Conservation (phyloP, 2,113 vertebrate genomes). For the Grus americana region DNA sequence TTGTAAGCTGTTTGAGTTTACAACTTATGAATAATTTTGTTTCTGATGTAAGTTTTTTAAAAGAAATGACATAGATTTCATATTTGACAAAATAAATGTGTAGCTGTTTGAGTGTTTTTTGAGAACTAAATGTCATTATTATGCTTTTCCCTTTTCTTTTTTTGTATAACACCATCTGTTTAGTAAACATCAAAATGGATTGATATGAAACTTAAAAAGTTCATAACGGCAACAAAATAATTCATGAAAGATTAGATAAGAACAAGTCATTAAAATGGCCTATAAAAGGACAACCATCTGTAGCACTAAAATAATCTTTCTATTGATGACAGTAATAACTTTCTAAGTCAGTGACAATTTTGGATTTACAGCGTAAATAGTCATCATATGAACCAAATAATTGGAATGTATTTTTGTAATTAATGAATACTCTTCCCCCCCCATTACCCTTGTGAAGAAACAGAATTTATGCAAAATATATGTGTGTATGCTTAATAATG, state of each 20-base stretch:
- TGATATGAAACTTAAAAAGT: slow-evolving; percentile 74
- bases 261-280: slow-evolving; percentile 75
- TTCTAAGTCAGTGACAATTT: slow-evolving; percentile 55
- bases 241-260: slow-evolving; percentile 76
- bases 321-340: slow-evolving; percentile 69
- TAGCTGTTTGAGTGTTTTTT: slow-evolving; percentile 38
- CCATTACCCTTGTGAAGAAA: background rate
- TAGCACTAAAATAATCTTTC: slow-evolving; percentile 59
- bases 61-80: slow-evolving; percentile 33
- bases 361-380: slow-evolving; percentile 61
- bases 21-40: slow-evolving; percentile 14
- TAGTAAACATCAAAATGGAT: slow-evolving; percentile 75
- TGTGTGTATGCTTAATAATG: background rate
- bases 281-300: slow-evolving; percentile 79
- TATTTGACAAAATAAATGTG: slow-evolving; percentile 46
- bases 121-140: slow-evolving; percentile 58
- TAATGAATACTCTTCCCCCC: slow-evolving; percentile 2
- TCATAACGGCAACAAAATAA: slow-evolving; percentile 73
- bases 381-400: slow-evolving; percentile 54
- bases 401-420: slow-evolving; percentile 38
- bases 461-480: background rate
- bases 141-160: slow-evolving; percentile 41
- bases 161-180: slow-evolving; percentile 72
- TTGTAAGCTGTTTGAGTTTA: slow-evolving; percentile 41
- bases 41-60: background rate